Percentiles rank a stretch among this genome's conserved stretches.
These are phyloP conservation scores for Clitarchus hookeri DNA, from an alignment of 2,888 invertebrate genomes.

Conservation along the genomic window DNA sequence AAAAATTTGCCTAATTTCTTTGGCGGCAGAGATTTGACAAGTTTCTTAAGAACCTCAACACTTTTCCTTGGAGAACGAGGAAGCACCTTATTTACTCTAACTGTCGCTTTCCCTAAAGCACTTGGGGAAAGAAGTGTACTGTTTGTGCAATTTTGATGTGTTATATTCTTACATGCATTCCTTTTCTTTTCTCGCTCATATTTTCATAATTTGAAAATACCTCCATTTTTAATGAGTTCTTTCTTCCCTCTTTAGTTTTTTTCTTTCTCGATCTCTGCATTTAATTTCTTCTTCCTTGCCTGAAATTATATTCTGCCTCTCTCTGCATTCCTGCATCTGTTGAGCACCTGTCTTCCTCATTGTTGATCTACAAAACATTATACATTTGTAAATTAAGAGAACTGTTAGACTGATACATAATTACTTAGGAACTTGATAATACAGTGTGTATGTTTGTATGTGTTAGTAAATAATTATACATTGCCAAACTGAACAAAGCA, in stretches of 20 bases:
- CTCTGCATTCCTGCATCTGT: not conserved
- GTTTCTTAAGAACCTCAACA: not conserved
- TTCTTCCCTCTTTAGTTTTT: not conserved
- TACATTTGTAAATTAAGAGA: too few relatives aligned
- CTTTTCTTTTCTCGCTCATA: too few relatives aligned
- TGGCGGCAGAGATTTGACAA: not conserved
- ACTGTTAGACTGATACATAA: too few relatives aligned
- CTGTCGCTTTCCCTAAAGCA: not conserved
- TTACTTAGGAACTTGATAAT: too few relatives aligned
- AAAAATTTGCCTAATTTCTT: not conserved
- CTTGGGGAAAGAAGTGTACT: not conserved
- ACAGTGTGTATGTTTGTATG: too few relatives aligned
- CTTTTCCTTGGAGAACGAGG: not conserved
- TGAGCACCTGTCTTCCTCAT: not conserved
- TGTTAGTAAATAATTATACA: too few relatives aligned
- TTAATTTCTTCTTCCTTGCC: not conserved
- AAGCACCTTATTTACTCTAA: not conserved
- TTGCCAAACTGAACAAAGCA: too few relatives aligned
- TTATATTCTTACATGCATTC: not conserved
- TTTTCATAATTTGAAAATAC: not conserved
- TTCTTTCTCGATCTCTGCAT: not conserved
- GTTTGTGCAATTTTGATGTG: not conserved
- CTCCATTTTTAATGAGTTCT: not conserved
- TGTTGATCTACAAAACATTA: not conserved
- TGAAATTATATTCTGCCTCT: not conserved